Percentiles rank a stretch among this genome's conserved stretches.
phyloP scores from a whole-genome alignment of 2,113 vertebrate species.

The Carollia perspicillata region DNA sequence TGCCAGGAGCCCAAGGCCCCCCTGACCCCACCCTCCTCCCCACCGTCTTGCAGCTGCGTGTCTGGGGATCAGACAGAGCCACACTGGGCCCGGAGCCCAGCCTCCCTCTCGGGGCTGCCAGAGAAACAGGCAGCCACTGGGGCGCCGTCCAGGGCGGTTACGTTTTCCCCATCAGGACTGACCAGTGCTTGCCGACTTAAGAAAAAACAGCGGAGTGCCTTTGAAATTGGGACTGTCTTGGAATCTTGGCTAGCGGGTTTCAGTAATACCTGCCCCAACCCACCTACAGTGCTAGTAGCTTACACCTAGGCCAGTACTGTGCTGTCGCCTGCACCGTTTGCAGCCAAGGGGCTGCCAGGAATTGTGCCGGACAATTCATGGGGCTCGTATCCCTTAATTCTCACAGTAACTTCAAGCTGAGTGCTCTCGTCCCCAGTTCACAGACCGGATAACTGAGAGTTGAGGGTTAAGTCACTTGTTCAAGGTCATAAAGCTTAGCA shows the following conservation, averaged over 20 bases:
- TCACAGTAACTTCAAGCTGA: neutral
- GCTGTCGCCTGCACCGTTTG: neutral
- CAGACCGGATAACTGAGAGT: neutral
- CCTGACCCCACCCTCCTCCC: neutral
- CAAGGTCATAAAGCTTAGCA: neutral
- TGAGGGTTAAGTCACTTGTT: neutral
- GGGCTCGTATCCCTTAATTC: neutral
- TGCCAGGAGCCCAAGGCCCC: neutral
- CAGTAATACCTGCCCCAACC: conserved; percentile 17
- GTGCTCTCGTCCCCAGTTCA: neutral
- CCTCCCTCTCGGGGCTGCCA: neutral
- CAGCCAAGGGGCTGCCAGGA: neutral
- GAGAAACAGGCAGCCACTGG: neutral
- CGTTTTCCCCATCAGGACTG: neutral
- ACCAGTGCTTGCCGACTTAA: conserved; percentile 22
- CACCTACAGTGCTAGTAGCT: neutral
- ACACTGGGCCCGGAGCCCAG: neutral
- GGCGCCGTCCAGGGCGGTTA: neutral
- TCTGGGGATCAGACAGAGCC: neutral
- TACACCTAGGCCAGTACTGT: neutral
- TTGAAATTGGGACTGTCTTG: conserved; percentile 52
- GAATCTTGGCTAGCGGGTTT: conserved; percentile 46
- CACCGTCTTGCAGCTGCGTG: neutral
- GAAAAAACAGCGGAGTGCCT: neutral
- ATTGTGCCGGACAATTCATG: neutral